Evolutionary conservation across 2,113 vertebrate genomes (phyloP).

Genomic region (Rattus rattus): DNA sequence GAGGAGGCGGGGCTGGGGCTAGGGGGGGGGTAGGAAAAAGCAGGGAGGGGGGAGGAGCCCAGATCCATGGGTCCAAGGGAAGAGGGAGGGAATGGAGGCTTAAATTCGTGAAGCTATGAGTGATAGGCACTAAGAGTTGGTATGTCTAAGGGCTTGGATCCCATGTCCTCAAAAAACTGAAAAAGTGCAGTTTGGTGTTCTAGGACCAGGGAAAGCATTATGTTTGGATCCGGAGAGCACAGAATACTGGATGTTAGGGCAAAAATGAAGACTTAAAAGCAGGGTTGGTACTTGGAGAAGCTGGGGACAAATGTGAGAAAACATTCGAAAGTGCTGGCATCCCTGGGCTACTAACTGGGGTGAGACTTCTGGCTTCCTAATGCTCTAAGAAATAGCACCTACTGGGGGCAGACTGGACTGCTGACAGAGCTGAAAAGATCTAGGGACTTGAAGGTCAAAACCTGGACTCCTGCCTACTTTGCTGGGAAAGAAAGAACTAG

Average conservation of each 20-base stretch:
- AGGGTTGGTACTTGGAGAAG: neutral
- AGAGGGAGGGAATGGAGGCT: constrained; percentile 48
- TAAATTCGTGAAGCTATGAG: neutral
- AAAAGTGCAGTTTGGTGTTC: neutral
- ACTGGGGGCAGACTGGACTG: too few relatives aligned
- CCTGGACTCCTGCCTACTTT: neutral
- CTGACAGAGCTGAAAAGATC: neutral
- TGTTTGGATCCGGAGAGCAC: neutral
- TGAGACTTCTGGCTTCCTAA: neutral
- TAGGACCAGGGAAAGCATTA: neutral
- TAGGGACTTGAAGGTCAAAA: neutral
- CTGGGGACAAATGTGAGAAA: neutral
- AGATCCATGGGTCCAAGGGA: neutral
- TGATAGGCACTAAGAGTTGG: constrained; percentile 22
- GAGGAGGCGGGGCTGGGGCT: neutral
- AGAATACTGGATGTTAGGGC: neutral
- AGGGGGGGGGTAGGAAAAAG: neutral
- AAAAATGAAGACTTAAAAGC: neutral
- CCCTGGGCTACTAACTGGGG: neutral
- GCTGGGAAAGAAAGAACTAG: neutral
- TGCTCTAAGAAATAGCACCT: neutral
- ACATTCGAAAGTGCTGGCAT: neutral
- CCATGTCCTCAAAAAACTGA: neutral
- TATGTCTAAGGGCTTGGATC: neutral
- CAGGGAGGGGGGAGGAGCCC: neutral